Percentiles rank a stretch among this genome's conserved stretches.
These are phyloP conservation scores for Tyrophagus putrescentiae DNA, from an alignment of 1,140 invertebrate species.

Conservation along the genomic window DNA sequence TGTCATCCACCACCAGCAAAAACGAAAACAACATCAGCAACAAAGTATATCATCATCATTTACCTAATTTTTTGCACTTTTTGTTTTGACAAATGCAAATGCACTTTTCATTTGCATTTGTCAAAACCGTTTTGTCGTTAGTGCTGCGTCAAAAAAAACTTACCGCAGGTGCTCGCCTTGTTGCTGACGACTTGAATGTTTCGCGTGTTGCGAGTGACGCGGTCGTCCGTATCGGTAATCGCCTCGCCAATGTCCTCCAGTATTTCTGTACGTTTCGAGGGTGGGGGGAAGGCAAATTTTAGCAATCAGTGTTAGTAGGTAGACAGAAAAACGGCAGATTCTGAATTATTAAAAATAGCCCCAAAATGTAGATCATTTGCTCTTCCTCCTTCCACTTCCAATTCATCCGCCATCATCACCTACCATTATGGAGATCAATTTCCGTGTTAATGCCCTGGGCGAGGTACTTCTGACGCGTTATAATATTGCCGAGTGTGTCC, in stretches of 20 bases:
- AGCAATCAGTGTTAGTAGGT: slow-evolving; percentile 4
- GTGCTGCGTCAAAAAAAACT: slow-evolving; percentile 24
- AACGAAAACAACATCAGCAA: neutral
- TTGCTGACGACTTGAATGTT: slow-evolving; percentile 34
- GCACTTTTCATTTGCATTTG: neutral
- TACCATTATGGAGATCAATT: slow-evolving; percentile 36
- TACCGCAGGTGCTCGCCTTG: slow-evolving; percentile 35
- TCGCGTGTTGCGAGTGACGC: slow-evolving; percentile 34
- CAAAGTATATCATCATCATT: neutral
- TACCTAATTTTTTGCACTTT: neutral
- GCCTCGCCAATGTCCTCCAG: slow-evolving; percentile 36
- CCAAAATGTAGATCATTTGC: too few species aligned
- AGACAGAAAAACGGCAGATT: too few species aligned
- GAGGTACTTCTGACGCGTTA: slow-evolving; percentile 36
- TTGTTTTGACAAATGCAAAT: neutral
- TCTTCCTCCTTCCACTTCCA: too few species aligned
- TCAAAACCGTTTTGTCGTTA: neutral
- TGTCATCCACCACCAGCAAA: slow-evolving; percentile 23
- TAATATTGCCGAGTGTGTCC: slow-evolving; percentile 33
- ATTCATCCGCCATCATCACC: slow-evolving; percentile 8
- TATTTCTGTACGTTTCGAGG: slow-evolving; percentile 29
- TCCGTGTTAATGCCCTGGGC: slow-evolving; percentile 37
- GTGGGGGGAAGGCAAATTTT: neutral
- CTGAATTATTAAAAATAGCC: slow-evolving; percentile 5
- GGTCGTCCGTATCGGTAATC: slow-evolving; percentile 31